Evolutionary conservation across 1,140 invertebrate species (phyloP).

Genomic region (Bactericera cockerelli): DNA sequence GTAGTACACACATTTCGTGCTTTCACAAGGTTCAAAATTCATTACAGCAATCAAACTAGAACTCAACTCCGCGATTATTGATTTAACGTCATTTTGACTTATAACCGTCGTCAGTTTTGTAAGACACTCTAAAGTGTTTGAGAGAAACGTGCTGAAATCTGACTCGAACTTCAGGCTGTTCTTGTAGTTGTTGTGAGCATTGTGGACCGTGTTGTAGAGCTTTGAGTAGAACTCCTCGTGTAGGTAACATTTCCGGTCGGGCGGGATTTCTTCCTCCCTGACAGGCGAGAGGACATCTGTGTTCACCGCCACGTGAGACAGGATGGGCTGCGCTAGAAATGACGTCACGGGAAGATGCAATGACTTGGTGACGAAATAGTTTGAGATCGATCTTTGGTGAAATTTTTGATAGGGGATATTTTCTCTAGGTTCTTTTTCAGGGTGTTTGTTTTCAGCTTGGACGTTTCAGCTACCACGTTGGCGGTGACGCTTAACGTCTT

Average conservation of each 20-base stretch:
- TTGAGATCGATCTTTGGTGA: not conserved
- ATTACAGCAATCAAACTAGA: not conserved
- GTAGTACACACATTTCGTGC: not conserved
- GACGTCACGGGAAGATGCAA: not conserved
- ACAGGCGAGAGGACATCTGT: not conserved
- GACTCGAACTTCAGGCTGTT: not conserved
- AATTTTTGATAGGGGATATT: not conserved
- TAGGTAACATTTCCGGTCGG: not conserved
- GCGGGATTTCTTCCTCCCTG: not conserved
- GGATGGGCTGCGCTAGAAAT: not conserved
- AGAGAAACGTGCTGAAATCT: not conserved
- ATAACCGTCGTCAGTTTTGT: not conserved
- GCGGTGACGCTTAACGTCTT: not conserved
- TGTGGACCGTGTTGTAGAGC: not conserved
- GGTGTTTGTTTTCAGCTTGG: not conserved
- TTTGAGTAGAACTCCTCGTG: not conserved
- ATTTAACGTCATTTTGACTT: not conserved
- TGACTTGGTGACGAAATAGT: not conserved
- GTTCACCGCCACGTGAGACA: not conserved
- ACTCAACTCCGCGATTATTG: not conserved
- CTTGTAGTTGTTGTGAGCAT: not conserved
- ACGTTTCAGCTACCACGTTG: not conserved
- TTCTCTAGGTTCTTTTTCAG: constrained; percentile 5
- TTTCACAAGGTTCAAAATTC: not conserved
- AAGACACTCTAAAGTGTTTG: not conserved